phyloP scores from a whole-genome alignment of 2,797 vertebrate genomes.

The Arnoldichthys spilopterus region DNA sequence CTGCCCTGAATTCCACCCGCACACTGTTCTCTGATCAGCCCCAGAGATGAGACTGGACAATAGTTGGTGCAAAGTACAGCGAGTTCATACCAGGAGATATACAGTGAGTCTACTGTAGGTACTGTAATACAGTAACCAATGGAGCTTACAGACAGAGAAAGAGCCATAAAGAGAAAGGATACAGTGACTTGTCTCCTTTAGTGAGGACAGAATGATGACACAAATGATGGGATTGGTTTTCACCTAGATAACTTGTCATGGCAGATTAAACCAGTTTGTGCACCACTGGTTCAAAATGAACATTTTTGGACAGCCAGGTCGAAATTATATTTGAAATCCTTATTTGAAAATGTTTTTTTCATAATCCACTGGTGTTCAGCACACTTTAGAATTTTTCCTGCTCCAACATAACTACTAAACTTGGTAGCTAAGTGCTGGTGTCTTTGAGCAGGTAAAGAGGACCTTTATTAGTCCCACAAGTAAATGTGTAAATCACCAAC shows the following conservation, averaged over 20 bases:
- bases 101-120: constrained; percentile 57
- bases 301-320: constrained; percentile 4
- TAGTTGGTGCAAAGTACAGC: constrained; percentile 45
- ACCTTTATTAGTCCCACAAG: no score
- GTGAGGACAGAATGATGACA: constrained; percentile 13
- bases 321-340: not conserved
- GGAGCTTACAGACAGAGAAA: constrained; percentile 36
- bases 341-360: no score
- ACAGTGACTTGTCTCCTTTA: constrained; percentile 27
- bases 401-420: not conserved
- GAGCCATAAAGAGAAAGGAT: constrained; percentile 10
- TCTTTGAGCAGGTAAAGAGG: not conserved
- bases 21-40: constrained; percentile 54
- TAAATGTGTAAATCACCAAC: not conserved
- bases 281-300: constrained; percentile 11
- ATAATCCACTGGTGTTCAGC: no score
- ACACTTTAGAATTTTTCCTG: not conserved
- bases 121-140: constrained; percentile 30
- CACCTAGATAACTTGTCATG: constrained; percentile 24
- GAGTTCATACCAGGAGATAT: constrained; percentile 49
- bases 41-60: constrained; percentile 55
- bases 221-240: constrained; percentile 35
- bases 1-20: constrained; percentile 59
- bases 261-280: not conserved
- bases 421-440: not conserved